Base-by-base conservation (phyloP, 2,113 vertebrate species). In the Heliornis fulica region DNA sequence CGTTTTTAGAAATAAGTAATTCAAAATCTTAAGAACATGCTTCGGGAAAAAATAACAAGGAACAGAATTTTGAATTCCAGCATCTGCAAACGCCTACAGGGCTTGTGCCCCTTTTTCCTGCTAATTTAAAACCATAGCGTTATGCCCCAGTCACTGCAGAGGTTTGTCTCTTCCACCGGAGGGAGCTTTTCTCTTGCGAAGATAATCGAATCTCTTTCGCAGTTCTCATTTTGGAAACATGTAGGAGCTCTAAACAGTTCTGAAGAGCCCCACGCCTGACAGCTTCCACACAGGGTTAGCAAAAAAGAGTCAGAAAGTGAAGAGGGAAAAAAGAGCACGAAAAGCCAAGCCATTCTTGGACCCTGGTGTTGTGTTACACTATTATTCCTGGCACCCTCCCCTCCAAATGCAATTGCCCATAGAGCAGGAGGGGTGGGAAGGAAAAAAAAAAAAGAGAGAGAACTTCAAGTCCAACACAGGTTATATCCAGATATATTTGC, bases 101-200 rank as follows among this genome's bases (percentile, higher is more conserved):
- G 51, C 19, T 63, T 34, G 7, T 26, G 18, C 13, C 14, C 40
- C 18, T 43, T 75, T 79, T 78, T 6, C 25, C 45, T 53, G 36
- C 28, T 29, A 5, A 54, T 86, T 81, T 51, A 34, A 66, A 87
- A 40, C 14, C 31, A 19, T 13, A 25, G 19, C 5, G 14, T 19
- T n/a, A 54, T 3, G 12, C 32, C 25, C 34, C 7, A 5, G 43
- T 31, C 56, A 36, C 74, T 70, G 84, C 89, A 94, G 56, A 76
- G 21, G 57, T 69, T 70, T 7, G 15, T 82, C 53, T 87, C 40
- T 48, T 90, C 96, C 97, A 97, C 89, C 64, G 64, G 94, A 89
- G 94, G 96, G 95, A 96, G 95, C 89, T 77, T 96, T 84, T 56
- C 78, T 84, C 72, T 80, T 54, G 59, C 31, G 56, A 36, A 91